phyloP scores from a whole-genome alignment of 1,140 invertebrate species.

The Apis laboriosa region DNA sequence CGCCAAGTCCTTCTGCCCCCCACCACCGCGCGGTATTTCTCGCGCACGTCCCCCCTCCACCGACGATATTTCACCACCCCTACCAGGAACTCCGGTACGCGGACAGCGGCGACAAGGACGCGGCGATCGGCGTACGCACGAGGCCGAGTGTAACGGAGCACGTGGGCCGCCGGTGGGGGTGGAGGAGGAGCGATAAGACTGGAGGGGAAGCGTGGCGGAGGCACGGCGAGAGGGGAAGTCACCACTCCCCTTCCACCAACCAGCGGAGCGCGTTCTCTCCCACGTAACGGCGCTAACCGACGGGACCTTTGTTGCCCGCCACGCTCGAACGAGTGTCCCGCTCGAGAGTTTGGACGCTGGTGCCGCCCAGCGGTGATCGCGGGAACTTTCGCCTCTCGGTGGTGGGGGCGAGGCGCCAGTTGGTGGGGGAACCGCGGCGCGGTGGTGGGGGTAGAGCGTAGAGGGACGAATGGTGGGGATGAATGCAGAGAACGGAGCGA shows the following conservation, averaged over 20 bases:
- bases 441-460: constrained; percentile 49
- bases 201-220: constrained; percentile 38
- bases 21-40: constrained; percentile 60
- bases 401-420: constrained; percentile 2
- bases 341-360: constrained; percentile 65
- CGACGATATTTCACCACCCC: constrained; percentile 39
- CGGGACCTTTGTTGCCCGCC: constrained; percentile 62
- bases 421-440: constrained; percentile 27
- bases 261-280: constrained; percentile 63
- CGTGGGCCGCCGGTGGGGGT: constrained; percentile 49
- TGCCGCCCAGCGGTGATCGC: constrained; percentile 63
- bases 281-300: constrained; percentile 60
- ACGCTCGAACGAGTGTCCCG: constrained; percentile 56
- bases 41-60: constrained; percentile 24
- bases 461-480: constrained; percentile 51
- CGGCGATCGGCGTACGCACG: constrained; percentile 22
- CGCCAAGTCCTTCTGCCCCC: constrained; percentile 64
- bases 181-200: constrained; percentile 55
- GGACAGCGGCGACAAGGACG: constrained; percentile 40
- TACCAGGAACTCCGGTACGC: constrained; percentile 16
- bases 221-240: constrained; percentile 54
- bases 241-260: constrained; percentile 65
- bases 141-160: constrained; percentile 53
- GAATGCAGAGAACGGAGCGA: constrained; percentile 63
- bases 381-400: constrained; percentile 44